These are phyloP conservation scores for Campoletis sonorensis DNA, from an alignment of 1,140 invertebrate genomes.

Conservation along the genomic window DNA sequence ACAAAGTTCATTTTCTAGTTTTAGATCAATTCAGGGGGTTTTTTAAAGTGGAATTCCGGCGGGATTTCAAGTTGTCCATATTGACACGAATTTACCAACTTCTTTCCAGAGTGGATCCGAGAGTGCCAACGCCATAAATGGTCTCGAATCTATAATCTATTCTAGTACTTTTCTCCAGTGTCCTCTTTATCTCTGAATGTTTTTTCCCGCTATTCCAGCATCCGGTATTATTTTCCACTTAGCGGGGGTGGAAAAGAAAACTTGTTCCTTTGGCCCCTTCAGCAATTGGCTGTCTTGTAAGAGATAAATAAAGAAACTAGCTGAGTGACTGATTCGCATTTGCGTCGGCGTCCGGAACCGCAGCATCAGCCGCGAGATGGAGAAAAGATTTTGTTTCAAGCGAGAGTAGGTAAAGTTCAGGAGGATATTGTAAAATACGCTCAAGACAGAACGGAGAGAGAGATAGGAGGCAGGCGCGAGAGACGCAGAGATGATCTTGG, in stretches of 20 bases:
- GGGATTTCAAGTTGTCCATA: not conserved
- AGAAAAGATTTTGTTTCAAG: not conserved
- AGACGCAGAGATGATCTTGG: not conserved
- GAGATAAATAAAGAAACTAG: slow-evolving; percentile 37
- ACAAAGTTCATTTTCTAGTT: too few relatives aligned
- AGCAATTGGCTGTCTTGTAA: slow-evolving; percentile 14
- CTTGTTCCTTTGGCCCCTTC: not conserved
- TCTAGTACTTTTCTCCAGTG: slow-evolving; percentile 5
- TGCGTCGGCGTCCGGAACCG: slow-evolving; percentile 54
- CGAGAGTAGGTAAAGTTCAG: slow-evolving; percentile 23
- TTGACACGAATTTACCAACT: not conserved
- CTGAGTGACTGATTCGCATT: slow-evolving; percentile 51
- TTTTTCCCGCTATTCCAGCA: not conserved
- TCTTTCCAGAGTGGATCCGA: not conserved
- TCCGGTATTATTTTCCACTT: slow-evolving; percentile 57
- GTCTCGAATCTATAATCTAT: slow-evolving; percentile 20
- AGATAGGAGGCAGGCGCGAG: slow-evolving; percentile 21
- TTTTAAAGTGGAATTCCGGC: too few relatives aligned
- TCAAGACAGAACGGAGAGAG: slow-evolving; percentile 25
- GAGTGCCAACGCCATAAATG: not conserved
- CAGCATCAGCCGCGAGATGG: not conserved
- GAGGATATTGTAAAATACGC: slow-evolving; percentile 43
- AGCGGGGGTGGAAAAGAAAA: slow-evolving; percentile 51
- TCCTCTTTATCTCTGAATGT: not conserved
- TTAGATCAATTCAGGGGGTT: too few relatives aligned